phyloP scores from a whole-genome alignment of 2,797 vertebrate genomes.

The Iguana delicatissima region DNA sequence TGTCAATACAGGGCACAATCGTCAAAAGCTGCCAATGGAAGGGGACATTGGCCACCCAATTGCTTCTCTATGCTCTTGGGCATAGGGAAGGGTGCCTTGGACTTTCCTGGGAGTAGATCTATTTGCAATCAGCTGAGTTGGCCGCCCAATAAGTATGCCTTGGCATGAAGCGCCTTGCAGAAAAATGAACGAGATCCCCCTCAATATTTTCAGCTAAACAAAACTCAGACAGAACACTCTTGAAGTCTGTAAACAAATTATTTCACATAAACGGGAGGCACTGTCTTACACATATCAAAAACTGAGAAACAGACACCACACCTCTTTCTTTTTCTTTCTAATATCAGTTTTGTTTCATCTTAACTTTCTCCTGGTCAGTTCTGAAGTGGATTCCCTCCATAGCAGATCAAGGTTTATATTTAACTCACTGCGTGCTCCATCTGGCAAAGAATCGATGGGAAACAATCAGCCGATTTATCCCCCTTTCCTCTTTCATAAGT shows the following conservation, averaged over 20 bases:
- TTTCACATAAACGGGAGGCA: not conserved
- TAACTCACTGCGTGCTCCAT: not conserved
- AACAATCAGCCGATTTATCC: not conserved
- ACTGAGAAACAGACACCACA: not conserved
- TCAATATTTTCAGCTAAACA: not conserved
- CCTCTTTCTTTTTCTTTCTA: not conserved
- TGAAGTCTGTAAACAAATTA: not conserved
- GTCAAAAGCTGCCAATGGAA: not conserved
- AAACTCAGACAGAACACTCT: not conserved
- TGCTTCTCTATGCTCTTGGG: not conserved
- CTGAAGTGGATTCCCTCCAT: not conserved
- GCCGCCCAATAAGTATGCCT: not conserved
- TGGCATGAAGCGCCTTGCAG: not conserved
- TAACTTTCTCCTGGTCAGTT: not conserved
- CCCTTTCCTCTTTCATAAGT: not conserved
- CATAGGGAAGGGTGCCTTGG: no score
- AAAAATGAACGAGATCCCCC: not conserved
- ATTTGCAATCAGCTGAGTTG: no score
- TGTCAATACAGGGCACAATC: no score
- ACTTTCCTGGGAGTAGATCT: not conserved
- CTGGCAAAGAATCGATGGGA: not conserved
- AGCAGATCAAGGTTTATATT: not conserved
- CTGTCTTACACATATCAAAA: not conserved
- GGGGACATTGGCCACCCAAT: not conserved
- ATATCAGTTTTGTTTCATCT: not conserved